These are phyloP conservation scores for Brachyalestes nurse DNA, from an alignment of 2,797 vertebrate species.

Conservation along the genomic window DNA sequence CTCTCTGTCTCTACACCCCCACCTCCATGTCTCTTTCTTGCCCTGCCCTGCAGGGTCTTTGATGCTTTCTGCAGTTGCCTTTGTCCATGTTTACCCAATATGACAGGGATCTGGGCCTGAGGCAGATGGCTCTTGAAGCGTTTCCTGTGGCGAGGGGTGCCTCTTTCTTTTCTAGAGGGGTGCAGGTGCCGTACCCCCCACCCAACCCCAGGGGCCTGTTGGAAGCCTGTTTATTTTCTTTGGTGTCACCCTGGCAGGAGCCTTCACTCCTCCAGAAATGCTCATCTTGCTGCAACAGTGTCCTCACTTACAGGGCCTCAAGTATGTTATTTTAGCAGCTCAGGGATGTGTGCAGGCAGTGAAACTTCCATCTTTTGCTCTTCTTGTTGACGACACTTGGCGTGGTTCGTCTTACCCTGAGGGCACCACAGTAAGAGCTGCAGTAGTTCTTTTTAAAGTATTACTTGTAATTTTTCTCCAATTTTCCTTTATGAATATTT, in stretches of 20 bases:
- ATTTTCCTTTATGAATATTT: neutral
- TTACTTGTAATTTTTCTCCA: neutral
- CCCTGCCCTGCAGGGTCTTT: constrained; percentile 66
- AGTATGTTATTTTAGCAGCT: constrained; percentile 1
- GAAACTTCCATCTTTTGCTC: neutral
- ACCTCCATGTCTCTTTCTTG: constrained; percentile 4
- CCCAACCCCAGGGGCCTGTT: constrained; percentile 63
- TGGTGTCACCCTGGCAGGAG: constrained; percentile 68
- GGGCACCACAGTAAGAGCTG: neutral
- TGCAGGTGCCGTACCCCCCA: constrained; percentile 69
- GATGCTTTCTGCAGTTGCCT: constrained; percentile 67
- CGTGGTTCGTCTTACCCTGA: neutral
- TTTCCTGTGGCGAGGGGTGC: constrained; percentile 65
- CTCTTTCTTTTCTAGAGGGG: constrained; percentile 44
- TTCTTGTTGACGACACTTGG: neutral
- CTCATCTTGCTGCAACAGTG: constrained; percentile 49
- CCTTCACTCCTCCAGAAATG: constrained; percentile 59
- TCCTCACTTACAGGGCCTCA: constrained; percentile 9
- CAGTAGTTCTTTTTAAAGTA: neutral
- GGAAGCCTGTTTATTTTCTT: constrained; percentile 74
- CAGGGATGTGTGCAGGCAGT: neutral
- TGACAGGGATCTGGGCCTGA: constrained; percentile 61
- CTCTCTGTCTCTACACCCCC: neutral
- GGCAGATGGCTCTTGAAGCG: constrained; percentile 70
- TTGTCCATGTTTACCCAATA: constrained; percentile 76